Evolutionary conservation across 2,113 vertebrate genomes (phyloP), one percentile per base, ranked within the genome.

Genomic region (Ursus arctos): DNA sequence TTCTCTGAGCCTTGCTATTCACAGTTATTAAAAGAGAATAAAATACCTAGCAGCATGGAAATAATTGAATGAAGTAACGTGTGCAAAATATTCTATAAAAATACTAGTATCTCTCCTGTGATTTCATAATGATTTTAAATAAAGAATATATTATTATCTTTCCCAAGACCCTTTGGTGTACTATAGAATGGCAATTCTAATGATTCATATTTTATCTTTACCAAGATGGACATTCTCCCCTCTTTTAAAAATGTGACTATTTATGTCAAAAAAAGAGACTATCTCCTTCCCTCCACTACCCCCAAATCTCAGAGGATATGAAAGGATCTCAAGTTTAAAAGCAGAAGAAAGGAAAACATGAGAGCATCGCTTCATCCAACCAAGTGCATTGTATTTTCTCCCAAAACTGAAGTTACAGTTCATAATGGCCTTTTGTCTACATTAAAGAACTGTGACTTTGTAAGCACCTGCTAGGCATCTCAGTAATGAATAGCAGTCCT

Each of bases 281-380:
- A 0, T 36, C 4, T 83, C 59, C 13, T 93, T 55, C 6, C 16
- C 21, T 84, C 33, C 4, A 24, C 61, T 51, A 88, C 36, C 59
- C 51, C 4, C 2, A 85, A 55, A 28, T 79, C 28, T 97, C 53
- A 81, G 6, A 91, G 26, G 10, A 71, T 72, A 85, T 80, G 47
- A 94, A 96, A 95, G 5, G 1, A 91, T 82, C 51, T 91, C 55
- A 63, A 26, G 9, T 61, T 71, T 97, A 83, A 91, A 95, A 72
- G 51, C 53, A 57, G n/a, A 92, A 88, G 40, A 87, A 96, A 95
- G 51, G 16, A 72, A 72, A 47, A 28, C 19, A n/a, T 36, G 43
- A 76, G 91, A 94, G 19, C n/a, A 31, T 22, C 19, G 16, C 93
- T 91, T 97, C 26, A 91, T 95, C 33, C 28, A 40, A 84, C 57